Base-by-base conservation (phyloP, 35 echinoderm and acorn worm species). In the Strongylocentrotus purpuratus region DNA sequence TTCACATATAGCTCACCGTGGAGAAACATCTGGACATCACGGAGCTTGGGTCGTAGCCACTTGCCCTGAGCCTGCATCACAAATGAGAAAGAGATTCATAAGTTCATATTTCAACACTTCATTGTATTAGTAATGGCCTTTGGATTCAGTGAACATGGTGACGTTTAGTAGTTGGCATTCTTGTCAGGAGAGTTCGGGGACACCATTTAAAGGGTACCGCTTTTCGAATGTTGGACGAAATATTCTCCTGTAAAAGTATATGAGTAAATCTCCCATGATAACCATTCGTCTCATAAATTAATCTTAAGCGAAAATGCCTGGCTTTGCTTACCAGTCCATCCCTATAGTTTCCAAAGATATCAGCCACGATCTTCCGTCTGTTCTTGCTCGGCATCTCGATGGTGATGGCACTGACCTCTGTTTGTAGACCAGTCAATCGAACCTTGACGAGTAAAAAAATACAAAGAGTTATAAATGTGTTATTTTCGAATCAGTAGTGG, bases 1-100 rank as follows among this genome's bases (percentile, higher is more conserved):
- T 99, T 99, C 33, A 99, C 96, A 71, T 95, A 98, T 18, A 99
- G 88, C 32, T 94, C 94, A 33, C 95, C 96, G 33, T 96, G 95
- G 22, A 97, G 91, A 20, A 99, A 47, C 96, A 96, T 94, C 25
- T 99, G 96, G 48, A 97, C 92, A 15, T 97, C 98, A 17, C 91
- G 94, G 31, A 96, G 94, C 86, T 97, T 97, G 32, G 98, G 95
- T 48, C 96, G 95, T 9, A 52, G 71, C 59, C 97, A 99, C 61
- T 59, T 86, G 32, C 98, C 98, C 46, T 88, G 58, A 31, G 97
- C 96, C 98, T 97, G 93, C 13, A 94, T 88, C n/a, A 70, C 22
- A 61, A 97, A 97, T 31, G 4, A 4, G 94, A 61, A 18, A 52
- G 6, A 96, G 55, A 52, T 41, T 41, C 35, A 94, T 10, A 94